These are phyloP conservation scores for Melinopterus prodromus DNA, from an alignment of 2,888 invertebrate genomes.

Conservation along the genomic window DNA sequence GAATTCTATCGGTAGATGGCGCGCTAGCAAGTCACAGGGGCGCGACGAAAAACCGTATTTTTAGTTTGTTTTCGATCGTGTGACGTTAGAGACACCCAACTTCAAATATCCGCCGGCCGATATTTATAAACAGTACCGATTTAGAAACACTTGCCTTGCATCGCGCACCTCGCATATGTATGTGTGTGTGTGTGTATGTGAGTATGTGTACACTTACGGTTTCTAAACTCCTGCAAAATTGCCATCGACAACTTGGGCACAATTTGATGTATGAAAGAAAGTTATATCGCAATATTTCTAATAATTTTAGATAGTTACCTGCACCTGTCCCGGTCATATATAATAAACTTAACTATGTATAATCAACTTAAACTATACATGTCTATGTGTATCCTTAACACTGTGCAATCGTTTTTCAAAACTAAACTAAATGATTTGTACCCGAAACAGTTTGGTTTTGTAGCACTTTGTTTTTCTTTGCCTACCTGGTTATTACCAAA, in stretches of 20 bases:
- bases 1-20: neutral
- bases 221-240: constrained; percentile 40
- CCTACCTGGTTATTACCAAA: too few relatives aligned
- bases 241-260: neutral
- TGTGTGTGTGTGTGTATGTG: neutral
- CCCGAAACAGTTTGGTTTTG: too few relatives aligned
- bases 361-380: too few relatives aligned
- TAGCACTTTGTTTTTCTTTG: too few relatives aligned
- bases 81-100: constrained; percentile 56
- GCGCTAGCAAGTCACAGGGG: constrained; percentile 31
- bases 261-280: too few relatives aligned
- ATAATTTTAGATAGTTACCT: too few relatives aligned
- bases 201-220: constrained; percentile 40
- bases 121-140: constrained; percentile 56
- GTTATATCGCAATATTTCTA: too few relatives aligned
- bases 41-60: constrained; percentile 47
- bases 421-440: too few relatives aligned
- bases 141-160: constrained; percentile 55
- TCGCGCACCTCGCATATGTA: neutral
- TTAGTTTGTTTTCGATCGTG: constrained; percentile 55
- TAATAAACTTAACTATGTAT: too few relatives aligned
- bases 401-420: too few relatives aligned
- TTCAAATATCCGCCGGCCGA: constrained; percentile 57
- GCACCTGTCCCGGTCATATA: too few relatives aligned
- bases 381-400: too few relatives aligned